Evolutionary conservation across 2,113 vertebrate genomes (phyloP).

Genomic region (Uria lomvia): DNA sequence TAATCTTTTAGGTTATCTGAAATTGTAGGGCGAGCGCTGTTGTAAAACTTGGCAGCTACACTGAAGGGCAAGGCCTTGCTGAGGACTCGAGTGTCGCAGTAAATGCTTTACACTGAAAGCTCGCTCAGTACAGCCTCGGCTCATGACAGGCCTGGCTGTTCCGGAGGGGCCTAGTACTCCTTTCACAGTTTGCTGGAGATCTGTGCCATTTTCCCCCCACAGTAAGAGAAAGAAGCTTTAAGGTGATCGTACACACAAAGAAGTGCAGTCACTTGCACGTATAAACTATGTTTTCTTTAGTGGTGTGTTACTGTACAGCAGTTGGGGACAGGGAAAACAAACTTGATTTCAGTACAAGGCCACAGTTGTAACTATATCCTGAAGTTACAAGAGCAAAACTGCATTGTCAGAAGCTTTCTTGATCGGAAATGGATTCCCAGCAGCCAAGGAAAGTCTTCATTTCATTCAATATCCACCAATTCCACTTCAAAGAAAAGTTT

Average conservation of each 20-base stretch:
- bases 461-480: conserved; percentile 89
- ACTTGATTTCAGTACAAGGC: background rate
- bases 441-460: background rate
- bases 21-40: rapidly evolving
- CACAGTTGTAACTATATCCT: background rate
- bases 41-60: no score
- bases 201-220: rapidly evolving
- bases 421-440: background rate
- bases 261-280: background rate
- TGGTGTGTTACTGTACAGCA: conserved; percentile 5
- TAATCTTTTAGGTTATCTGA: background rate
- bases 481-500: conserved; percentile 96
- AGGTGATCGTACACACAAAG: background rate
- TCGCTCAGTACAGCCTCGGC: rapidly evolving
- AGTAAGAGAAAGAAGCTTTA: background rate
- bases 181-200: rapidly evolving
- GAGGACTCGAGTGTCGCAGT: rapidly evolving
- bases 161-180: rapidly evolving
- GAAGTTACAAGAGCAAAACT: background rate
- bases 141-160: rapidly evolving
- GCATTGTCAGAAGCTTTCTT: background rate
- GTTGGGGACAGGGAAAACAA: background rate
- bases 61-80: rapidly evolving
- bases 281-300: conserved; percentile 43
- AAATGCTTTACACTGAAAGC: no score